phyloP scores from a whole-genome alignment of 2,888 invertebrate genomes.

The Arge pagana region DNA sequence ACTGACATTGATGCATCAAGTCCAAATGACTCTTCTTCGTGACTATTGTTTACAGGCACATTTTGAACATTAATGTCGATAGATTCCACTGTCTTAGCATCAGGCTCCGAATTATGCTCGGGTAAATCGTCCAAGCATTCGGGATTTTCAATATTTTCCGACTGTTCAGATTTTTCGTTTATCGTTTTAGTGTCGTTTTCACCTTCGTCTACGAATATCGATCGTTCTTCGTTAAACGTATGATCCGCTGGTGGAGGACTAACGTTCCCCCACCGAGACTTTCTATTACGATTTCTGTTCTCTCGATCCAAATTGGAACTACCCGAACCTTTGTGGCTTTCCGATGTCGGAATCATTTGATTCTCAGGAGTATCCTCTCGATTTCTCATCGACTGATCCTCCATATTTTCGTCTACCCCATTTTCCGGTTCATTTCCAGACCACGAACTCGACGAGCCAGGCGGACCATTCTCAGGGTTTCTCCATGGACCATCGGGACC shows the following conservation, averaged over 20 bases:
- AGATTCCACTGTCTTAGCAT: no score
- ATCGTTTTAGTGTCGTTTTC: no score
- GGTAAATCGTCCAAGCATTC: no score
- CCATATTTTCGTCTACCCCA: conserved; percentile 26
- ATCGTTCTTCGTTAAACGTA: conserved; percentile 9
- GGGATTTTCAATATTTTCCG: no score
- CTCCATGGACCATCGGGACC: conserved; percentile 44
- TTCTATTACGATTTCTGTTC: conserved; percentile 43
- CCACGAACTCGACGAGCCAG: conserved; percentile 33
- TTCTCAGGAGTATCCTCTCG: conserved; percentile 30
- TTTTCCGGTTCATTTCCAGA: conserved; percentile 33
- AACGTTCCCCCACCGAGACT: conserved; percentile 38
- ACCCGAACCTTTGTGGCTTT: conserved; percentile 24
- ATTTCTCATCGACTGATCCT: no score
- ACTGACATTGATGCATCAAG: conserved; percentile 11
- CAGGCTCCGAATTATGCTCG: no score
- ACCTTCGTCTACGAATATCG: conserved; percentile 4
- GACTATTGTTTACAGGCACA: no score
- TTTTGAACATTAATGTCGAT: no score
- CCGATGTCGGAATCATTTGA: conserved; percentile 29
- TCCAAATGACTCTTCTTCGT: no score
- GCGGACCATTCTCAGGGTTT: conserved; percentile 41
- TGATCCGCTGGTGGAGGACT: conserved; percentile 38
- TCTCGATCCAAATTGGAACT: conserved; percentile 34
- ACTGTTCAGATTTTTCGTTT: no score